These are phyloP conservation scores for Cephus rjabovi DNA, from an alignment of 2,888 invertebrate species.

Conservation along the genomic window DNA sequence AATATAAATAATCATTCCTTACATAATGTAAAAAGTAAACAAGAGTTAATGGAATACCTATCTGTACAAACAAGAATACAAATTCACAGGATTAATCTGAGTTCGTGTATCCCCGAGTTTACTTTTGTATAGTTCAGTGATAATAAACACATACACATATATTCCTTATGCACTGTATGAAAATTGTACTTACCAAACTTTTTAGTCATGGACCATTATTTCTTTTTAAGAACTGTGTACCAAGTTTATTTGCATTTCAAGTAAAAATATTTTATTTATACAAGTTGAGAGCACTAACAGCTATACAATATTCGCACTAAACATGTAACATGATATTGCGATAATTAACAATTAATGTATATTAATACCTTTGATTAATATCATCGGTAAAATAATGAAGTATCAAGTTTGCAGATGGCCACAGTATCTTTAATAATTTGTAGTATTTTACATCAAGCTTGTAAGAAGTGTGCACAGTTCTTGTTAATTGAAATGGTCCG, in stretches of 20 bases:
- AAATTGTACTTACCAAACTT: neutral
- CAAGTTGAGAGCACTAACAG: neutral
- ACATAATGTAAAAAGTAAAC: neutral
- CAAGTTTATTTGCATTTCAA: neutral
- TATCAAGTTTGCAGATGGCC: neutral
- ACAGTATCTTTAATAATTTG: neutral
- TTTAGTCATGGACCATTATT: neutral
- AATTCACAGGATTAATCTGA: neutral
- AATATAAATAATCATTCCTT: neutral
- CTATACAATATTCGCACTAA: neutral
- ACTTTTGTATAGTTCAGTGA: conserved; percentile 24
- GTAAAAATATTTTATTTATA: neutral
- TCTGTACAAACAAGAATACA: neutral
- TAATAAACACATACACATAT: conserved; percentile 40
- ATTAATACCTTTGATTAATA: neutral
- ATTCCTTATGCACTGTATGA: conserved; percentile 5
- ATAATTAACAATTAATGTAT: neutral
- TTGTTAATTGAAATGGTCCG: conserved; percentile 19
- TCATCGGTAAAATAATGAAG: neutral
- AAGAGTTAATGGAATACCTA: neutral
- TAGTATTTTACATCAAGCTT: neutral
- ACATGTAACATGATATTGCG: neutral
- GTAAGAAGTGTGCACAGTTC: conserved; percentile 12
- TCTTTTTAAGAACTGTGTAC: neutral
- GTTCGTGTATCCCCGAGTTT: conserved; percentile 8